Base-by-base conservation (phyloP, 30 jellyfish, hydroid and myxozoan species). In the Turritopsis rubra region DNA sequence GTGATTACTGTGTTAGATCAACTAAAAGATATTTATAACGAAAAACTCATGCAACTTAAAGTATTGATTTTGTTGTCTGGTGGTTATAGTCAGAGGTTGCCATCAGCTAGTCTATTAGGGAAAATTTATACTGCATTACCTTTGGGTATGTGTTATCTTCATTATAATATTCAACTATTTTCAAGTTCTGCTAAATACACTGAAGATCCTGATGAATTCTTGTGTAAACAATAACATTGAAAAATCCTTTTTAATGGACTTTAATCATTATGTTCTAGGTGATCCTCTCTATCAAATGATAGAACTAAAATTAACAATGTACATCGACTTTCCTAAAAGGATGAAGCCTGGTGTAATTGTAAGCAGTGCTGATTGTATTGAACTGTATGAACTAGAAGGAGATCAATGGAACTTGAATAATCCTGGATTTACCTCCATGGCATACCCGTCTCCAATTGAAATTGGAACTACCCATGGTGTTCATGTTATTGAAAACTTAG, bases 401-500 rank as follows among this genome's bases (percentile, higher is more conserved):
- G 92, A 87, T 54, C 89, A 74, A 29, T 91, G 98, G 98, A 84
- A 82, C 9, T 87, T 91, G 52, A 70, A 23, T 28, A 85, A 83
- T 65, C 86, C 85, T 30, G 98, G 98, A 16, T 85, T 91, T 53
- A 91, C 98, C 1, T 91, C 98, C 52, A 23, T 91, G 85, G 98
- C 96, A 0, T 96, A 91, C 72, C 95, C 96, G 28, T 91, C 98
- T 21, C 98, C 98, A 7, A 91, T 91, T 83, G 98, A 91, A 29
- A 85, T 91, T 52, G 98, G 98, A 19, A 84, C 96, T 18, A 91
- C 98, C 1, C 98, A 91, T 87, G 98, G 98, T 53, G 98, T 91
- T 25, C 86, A 81, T 75, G 95, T 88, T 5, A 84, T 91, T 21
- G 96, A 91, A 53, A 89, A 87, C 29, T 26, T 54, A 26, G 65